Evolutionary conservation across 2,888 invertebrate species (phyloP), one percentile per base, ranked within the genome.

Genomic region (Melolontha melolontha): DNA sequence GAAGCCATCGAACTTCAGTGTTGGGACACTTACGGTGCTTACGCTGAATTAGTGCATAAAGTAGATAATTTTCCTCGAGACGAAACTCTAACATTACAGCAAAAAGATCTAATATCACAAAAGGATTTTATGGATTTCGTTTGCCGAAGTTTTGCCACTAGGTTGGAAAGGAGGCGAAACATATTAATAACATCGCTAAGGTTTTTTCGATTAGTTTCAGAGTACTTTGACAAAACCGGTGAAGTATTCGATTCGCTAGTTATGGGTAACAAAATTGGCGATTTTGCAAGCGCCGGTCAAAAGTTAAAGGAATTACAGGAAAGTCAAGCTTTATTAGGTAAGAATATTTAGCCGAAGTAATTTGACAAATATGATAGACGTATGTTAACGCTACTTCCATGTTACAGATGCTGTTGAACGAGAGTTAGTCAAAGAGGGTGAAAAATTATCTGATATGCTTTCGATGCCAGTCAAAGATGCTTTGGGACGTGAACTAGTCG

Each of bases 111-210:
- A 54, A 84, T 88, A 70, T 90, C 91, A 0, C 91, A 92, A 76
- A 86, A 90, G 70, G 92, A 93, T 78, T 93, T 93, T 79, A 93
- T 94, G 91, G 92, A 93, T 82, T 92, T 91, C 70, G 90, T 93
- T 0, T 92, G 92, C 75, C 87, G 91, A 67, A 91, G 91, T 76
- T 93, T 93, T 79, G 92, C 92, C 0, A 88, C 88, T 34, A 85
- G 93, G 11, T 84, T 93, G 65, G 92, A 93, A 78, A 86, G 91
- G 44, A 83, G 94, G 44, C 85, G 92, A 68, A 92, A 91, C 78
- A 86, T 93, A 50, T 83, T 93, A 41, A 91, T 92, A 71, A 91
- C 91, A 11, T 92, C 93, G 10, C 85, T 91, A 74, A 83, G 92
- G 74, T 93, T 93, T 82, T 92, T 92, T 80, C 87, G 92, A 29